These are phyloP conservation scores for Apamea monoglypha DNA, from an alignment of 2,888 invertebrate species.

Conservation along the genomic window DNA sequence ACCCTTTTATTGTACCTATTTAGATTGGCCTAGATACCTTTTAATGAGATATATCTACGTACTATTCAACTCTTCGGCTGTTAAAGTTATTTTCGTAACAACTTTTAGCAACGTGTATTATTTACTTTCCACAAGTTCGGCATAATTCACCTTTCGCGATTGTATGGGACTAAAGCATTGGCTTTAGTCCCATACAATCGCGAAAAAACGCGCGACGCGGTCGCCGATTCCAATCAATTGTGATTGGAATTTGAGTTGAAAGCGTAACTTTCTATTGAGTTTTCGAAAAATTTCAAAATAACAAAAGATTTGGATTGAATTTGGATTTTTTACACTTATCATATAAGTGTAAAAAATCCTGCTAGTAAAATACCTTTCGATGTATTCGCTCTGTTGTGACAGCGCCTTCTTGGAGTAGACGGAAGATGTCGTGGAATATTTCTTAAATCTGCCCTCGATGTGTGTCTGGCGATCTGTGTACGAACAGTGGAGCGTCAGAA, in stretches of 20 bases:
- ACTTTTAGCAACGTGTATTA: slow-evolving; percentile 20
- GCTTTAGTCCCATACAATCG: too few species aligned
- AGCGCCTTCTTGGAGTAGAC: slow-evolving; percentile 88
- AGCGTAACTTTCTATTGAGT: slow-evolving; percentile 19
- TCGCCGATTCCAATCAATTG: too few species aligned
- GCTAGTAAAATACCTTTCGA: slow-evolving; percentile 81
- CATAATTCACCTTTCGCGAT: not conserved
- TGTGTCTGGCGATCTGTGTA: slow-evolving; percentile 86
- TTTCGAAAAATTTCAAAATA: slow-evolving; percentile 22
- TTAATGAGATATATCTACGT: slow-evolving; percentile 20
- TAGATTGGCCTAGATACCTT: slow-evolving; percentile 37
- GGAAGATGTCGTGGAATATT: slow-evolving; percentile 88
- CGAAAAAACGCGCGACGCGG: too few species aligned
- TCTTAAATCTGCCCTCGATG: slow-evolving; percentile 89
- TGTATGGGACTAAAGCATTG: slow-evolving; percentile 14
- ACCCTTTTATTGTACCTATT: too few species aligned
- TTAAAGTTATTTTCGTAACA: slow-evolving; percentile 30
- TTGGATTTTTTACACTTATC: too few species aligned
- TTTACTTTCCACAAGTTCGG: slow-evolving; percentile 4
- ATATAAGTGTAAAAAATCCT: slow-evolving; percentile 4
- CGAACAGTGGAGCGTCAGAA: slow-evolving; percentile 70
- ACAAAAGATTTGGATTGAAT: not conserved
- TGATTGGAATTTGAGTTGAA: slow-evolving; percentile 28
- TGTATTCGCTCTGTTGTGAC: slow-evolving; percentile 87
- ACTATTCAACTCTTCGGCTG: slow-evolving; percentile 8